A percentile compares a stretch with the other conserved stretches of the same genome.
These are phyloP conservation scores for Periphyllus acericola DNA, from an alignment of 2,888 invertebrate species.

Conservation along the genomic window DNA sequence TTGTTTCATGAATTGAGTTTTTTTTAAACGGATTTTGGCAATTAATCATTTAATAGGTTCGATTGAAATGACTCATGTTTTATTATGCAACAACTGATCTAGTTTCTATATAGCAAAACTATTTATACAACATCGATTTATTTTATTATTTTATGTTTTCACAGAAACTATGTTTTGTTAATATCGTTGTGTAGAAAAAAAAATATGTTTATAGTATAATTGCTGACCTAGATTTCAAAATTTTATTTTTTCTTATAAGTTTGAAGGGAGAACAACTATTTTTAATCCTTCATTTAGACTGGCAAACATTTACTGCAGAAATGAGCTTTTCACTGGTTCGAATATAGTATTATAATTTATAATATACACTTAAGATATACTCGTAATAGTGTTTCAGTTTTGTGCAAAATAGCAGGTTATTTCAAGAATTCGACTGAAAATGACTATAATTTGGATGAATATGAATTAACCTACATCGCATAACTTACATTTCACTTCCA, in stretches of 20 bases:
- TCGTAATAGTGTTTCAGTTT: no score
- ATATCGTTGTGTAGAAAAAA: background rate
- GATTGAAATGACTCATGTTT: constrained; percentile 1
- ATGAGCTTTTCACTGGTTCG: background rate
- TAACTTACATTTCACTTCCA: no score
- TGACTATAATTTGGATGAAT: no score
- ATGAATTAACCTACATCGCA: no score
- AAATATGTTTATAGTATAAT: background rate
- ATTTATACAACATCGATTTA: constrained; percentile 7
- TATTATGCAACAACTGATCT: constrained; percentile 4
- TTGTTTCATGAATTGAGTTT: background rate
- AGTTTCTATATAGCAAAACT: background rate
- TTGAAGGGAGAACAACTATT: background rate
- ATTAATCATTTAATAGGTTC: background rate
- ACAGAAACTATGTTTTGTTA: background rate
- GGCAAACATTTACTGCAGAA: background rate
- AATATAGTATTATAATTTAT: background rate
- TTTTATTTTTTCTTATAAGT: background rate
- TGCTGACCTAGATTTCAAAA: background rate
- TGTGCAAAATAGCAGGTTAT: no score
- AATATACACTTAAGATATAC: background rate
- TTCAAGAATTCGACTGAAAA: no score
- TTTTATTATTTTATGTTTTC: background rate
- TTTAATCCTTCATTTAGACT: background rate
- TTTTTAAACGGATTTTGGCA: constrained; percentile 6